Conservation (phyloP, 1,140 invertebrate genomes). For the Manduca sexta region DNA sequence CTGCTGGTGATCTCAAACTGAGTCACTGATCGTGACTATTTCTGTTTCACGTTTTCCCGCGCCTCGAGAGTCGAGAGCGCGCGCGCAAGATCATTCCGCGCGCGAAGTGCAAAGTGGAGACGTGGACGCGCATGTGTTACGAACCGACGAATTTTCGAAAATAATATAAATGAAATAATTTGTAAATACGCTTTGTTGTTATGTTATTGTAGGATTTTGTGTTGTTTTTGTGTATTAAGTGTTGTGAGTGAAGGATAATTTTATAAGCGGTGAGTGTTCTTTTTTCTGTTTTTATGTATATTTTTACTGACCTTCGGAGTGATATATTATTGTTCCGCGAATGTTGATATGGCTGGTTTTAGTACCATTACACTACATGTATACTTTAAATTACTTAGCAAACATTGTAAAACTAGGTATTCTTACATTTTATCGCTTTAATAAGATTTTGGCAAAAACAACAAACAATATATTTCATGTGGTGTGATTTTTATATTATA, state of each 20-base stretch:
- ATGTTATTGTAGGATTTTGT: constrained; percentile 32
- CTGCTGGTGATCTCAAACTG: neutral
- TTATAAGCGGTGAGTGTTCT: constrained; percentile 19
- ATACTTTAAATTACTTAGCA: too few species aligned
- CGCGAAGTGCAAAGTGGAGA: too few species aligned
- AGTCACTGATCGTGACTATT: constrained; percentile 16
- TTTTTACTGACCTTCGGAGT: constrained; percentile 18
- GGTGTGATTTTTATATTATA: too few species aligned
- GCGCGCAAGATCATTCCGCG: constrained; percentile 47
- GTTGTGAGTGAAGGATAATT: constrained; percentile 13
- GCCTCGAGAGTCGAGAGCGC: constrained; percentile 32
- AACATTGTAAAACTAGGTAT: too few species aligned
- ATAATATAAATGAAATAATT: constrained; percentile 10
- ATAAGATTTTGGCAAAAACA: too few species aligned
- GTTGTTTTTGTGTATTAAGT: constrained; percentile 21
- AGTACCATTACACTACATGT: too few species aligned
- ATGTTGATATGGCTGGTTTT: too few species aligned
- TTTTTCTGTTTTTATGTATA: constrained; percentile 11
- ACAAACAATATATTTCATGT: too few species aligned
- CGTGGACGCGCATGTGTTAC: constrained; percentile 37
- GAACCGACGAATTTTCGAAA: constrained; percentile 32
- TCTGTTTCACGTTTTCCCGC: constrained; percentile 44
- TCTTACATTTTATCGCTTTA: too few species aligned
- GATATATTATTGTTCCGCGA: neutral
- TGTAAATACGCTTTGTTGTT: constrained; percentile 15